Evolutionary conservation across 2,888 invertebrate genomes (phyloP), one percentile per base, ranked within the genome.

Genomic region (Hedychridium roseum): DNA sequence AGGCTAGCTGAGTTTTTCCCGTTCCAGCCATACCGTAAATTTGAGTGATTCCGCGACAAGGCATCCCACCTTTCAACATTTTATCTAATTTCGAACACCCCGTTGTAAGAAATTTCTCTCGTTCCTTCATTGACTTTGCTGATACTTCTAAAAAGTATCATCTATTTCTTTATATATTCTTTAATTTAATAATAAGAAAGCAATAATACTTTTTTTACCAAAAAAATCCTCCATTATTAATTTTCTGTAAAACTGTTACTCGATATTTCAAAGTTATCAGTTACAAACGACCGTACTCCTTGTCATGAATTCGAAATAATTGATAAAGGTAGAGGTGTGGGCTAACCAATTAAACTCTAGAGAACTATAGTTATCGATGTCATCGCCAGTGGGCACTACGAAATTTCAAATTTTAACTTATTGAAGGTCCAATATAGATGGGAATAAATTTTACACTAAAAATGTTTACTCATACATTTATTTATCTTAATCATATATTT

Each of bases 1-100:
- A 79, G 58, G 87, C 88, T 31, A 92, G 71, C 74, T 93, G 93
- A 0, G 92, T 92, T 81, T 93, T 93, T 3, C 92, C 92, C 63
- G 85, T 83, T 11, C 90, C 89, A 80, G 90, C 90, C 76, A 88
- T 86, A n/a, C 92, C 93, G 73, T 84, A 86, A 61, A 94, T 81
- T 82, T 93, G 92, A 44, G 88, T 88, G 39, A 93, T 82, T 17
- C 89, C 87, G 55, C 85, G 83, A 59, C 80, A 79, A 34, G 86
- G 80, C 47, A 92, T 81, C 20, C 93, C 93, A 45, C 91, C 91
- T 60, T 80, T 77, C 15, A 89, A 74, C 51, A 86, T 73, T 20
- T 66, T 66, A 74, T 92, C 86, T 41, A 92, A 79, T 41, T 73
- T 70, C 38, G 65, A 32, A 75, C 88, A 89, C 6, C 90, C 89